phyloP scores from a whole-genome alignment of 2,888 invertebrate genomes.

The Pollenia amentaria region DNA sequence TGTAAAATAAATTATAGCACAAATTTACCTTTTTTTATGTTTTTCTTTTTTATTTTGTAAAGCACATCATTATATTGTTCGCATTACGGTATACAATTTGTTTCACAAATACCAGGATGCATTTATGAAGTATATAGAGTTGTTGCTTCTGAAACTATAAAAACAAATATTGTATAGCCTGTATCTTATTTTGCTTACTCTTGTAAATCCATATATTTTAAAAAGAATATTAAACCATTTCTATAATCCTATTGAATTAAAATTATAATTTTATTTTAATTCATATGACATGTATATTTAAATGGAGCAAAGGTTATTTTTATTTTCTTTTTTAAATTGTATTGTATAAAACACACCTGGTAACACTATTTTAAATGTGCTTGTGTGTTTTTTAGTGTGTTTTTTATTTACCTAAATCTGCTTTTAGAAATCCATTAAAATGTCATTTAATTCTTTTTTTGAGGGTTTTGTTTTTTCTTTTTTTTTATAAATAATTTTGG shows the following conservation, averaged over 20 bases:
- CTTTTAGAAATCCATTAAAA: constrained; percentile 38
- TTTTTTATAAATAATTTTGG: neutral
- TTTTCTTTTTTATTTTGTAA: neutral
- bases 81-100: neutral
- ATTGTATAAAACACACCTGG: constrained; percentile 45
- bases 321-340: neutral
- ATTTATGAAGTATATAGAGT: constrained; percentile 15
- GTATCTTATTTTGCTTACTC: neutral
- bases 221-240: constrained; percentile 14
- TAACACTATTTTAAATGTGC: constrained; percentile 4
- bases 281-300: neutral
- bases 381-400: neutral
- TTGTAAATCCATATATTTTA: neutral
- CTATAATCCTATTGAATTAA: constrained; percentile 47
- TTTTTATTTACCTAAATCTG: neutral
- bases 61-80: neutral
- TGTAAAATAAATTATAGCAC: constrained; percentile 29
- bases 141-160: neutral
- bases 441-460: constrained; percentile 38
- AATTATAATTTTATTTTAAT: constrained; percentile 15
- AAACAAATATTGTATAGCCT: neutral
- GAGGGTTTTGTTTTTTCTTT: no score
- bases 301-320: neutral
- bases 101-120: constrained; percentile 6
- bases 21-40: neutral